Evolutionary conservation across 1,140 invertebrate species (phyloP).

Genomic region (Polypedilum pembai): DNA sequence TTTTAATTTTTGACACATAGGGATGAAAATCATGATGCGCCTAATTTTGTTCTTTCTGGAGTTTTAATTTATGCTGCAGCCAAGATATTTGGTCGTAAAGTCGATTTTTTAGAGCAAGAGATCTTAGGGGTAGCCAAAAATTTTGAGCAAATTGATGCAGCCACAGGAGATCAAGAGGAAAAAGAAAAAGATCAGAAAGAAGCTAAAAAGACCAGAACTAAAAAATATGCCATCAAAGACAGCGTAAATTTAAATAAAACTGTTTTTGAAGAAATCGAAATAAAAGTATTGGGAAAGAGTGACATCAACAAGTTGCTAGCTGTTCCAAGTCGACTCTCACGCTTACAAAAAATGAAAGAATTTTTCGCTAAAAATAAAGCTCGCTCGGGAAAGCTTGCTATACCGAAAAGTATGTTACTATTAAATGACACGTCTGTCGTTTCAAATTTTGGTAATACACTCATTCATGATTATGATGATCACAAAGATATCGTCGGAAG

Average conservation of each 20-base stretch:
- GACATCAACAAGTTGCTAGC: neutral
- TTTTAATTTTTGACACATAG: neutral
- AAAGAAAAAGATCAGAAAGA: neutral
- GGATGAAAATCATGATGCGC: neutral
- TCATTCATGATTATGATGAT: constrained; percentile 1
- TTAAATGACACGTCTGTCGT: neutral
- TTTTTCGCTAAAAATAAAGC: neutral
- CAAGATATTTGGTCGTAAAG: neutral
- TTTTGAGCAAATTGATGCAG: neutral
- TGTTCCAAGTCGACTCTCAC: neutral
- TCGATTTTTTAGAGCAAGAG: constrained; percentile 4
- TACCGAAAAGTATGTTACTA: neutral
- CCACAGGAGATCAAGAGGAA: neutral
- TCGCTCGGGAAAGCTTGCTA: neutral
- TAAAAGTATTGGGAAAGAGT: neutral
- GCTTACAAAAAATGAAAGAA: neutral
- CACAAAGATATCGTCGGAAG: constrained; percentile 15
- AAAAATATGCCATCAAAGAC: neutral
- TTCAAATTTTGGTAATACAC: neutral
- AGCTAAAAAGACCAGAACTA: neutral
- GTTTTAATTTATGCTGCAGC: constrained; percentile 1
- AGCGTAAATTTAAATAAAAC: neutral
- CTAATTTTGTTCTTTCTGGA: constrained; percentile 17
- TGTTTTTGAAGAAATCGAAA: neutral
- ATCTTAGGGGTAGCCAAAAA: neutral